Conservation (phyloP, 2,797 vertebrate species). For the Pelodytes ibericus region DNA sequence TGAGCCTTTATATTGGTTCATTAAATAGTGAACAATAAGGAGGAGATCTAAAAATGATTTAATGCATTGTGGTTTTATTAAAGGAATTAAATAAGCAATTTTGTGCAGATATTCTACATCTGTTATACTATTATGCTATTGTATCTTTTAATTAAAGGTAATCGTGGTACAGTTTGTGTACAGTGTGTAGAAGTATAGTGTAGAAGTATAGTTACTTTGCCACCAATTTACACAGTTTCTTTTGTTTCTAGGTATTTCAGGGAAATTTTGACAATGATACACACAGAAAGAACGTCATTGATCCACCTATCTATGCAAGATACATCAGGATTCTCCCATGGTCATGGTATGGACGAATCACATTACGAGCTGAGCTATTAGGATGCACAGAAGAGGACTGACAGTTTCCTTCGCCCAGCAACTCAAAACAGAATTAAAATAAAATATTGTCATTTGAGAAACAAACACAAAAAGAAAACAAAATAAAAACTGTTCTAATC, state of each 20-base stretch:
- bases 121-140: too few relatives aligned
- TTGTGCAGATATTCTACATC: too few relatives aligned
- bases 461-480: constrained; percentile 13
- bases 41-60: too few relatives aligned
- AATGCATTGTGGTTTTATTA: too few relatives aligned
- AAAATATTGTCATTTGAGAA: constrained; percentile 56
- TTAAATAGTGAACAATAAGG: too few relatives aligned
- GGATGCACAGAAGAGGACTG: constrained; percentile 92
- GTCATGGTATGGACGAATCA: constrained; percentile 98
- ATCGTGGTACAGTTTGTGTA: too few relatives aligned
- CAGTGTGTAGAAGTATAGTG: too few relatives aligned
- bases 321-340: constrained; percentile 93
- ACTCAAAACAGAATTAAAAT: constrained; percentile 56
- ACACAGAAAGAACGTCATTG: constrained; percentile 96
- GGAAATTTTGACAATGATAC: constrained; percentile 99
- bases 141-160: too few relatives aligned
- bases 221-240: neutral
- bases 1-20: too few relatives aligned
- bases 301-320: constrained; percentile 88
- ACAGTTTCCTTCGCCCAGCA: constrained; percentile 56
- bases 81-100: too few relatives aligned
- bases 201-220: too few relatives aligned
- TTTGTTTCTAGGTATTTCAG: constrained; percentile 88
- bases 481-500: constrained; percentile 82
- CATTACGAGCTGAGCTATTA: constrained; percentile 90